Base-by-base conservation (phyloP, 2,888 invertebrate genomes). In the Xylota segnis region DNA sequence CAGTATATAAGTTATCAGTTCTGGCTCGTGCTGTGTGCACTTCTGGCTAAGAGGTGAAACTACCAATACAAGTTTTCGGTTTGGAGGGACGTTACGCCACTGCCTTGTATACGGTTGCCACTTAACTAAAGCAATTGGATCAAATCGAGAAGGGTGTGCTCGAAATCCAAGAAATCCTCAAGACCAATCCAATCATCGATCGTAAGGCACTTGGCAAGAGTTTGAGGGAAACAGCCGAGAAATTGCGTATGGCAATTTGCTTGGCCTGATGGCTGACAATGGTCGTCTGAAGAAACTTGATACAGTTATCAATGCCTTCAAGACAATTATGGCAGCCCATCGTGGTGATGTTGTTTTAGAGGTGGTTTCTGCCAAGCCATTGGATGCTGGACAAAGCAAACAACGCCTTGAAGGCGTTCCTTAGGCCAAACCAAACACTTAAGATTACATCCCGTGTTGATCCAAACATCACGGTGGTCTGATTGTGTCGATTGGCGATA, bases 1-100 rank as follows among this genome's bases (percentile, higher is more conserved):
- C 89, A 79, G 75, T 89, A 88, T 91, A 91, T 89, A 92, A 91
- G 89, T 90, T 92, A 87, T 87, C 90, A 86, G 56, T 91, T 89
- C 88, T 92, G 90, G 89, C 84, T 88, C 91, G 91, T 77, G 50
- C 89, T 3, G 88, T 91, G 88, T 88, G 90, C 88, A 87, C 89
- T 9, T 88, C 93, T 45, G 90, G 93, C 88, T 93, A 94, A 90
- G 91, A 94, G 89, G 92, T 96, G 6, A 96, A 97, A 93, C 94
- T 98, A 70, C 98, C 98, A 83, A 91, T 98, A 71, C 97, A 98
- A 93, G 94, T 99, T 70, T 99, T 98, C 93, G 98, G 99, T 58
- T 93, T 98, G 88, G 98, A 98, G 91, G 99, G 99, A 61, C 96
- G 99, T 89, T 99, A 99, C 94, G 99, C 99, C 14, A 95, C 96